Evolutionary conservation across 2,888 invertebrate species (phyloP), one percentile per base, ranked within the genome.

Genomic region (Therioaphis trifolii): DNA sequence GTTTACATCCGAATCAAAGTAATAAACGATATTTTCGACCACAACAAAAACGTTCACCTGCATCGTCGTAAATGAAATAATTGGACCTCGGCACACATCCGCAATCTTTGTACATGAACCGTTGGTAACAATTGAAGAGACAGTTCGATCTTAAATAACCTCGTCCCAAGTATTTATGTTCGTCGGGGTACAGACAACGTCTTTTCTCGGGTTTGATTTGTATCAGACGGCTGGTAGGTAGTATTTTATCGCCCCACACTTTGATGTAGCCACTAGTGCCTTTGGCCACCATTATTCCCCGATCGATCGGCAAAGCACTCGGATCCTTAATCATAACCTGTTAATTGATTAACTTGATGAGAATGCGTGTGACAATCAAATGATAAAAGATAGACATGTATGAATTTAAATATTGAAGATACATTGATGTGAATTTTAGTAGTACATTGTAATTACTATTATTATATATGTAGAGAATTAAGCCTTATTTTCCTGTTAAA

Each of bases 81-180:
- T 86, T 86, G 84, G 88, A 88, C 77, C 87, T 87, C 2, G 88
- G 87, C 18, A 87, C 86, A 84, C 88, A 88, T 80, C 87, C 87
- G 86, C 88, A 88, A 61, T 86, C 86, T 43, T 87, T 71, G 49
- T 86, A 79, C 43, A 86, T 86, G 85, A 87, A 86, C 29, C 86
- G 84, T 61, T 86, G 86, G 58, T 87, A 87, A 85, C 86, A 86
- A 69, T 84, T 68, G 43, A 63, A 74, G 52, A 85, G 68, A 49
- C 86, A 86, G 27, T 86, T 86, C 9, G 84, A 71, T 27, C 84
- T 49, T 21, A 85, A 63, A 52, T 86, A 86, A 1, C 85, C 85
- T 21, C 86, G 71, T 14, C 84, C 77, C 77, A 85, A 55, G 46
- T 74, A 79, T 14, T 52, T 69, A 3, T 46, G 21, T 52, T 86